phyloP scores from a whole-genome alignment of 2,888 invertebrate genomes.

The Philopedon plagiatum region DNA sequence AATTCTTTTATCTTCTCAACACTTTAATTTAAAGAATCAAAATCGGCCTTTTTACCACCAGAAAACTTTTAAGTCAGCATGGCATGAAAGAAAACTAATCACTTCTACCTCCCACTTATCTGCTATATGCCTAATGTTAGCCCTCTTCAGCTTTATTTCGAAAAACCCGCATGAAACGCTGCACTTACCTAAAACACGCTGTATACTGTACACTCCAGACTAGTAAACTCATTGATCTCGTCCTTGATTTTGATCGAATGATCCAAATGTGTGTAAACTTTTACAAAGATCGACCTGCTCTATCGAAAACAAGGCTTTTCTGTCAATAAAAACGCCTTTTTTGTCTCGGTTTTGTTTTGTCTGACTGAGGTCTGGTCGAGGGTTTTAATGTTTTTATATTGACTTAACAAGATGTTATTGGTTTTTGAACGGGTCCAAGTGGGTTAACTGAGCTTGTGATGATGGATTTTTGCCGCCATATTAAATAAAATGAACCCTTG shows the following conservation, averaged over 20 bases:
- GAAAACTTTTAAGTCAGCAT: too few species aligned
- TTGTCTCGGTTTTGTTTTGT: constrained; percentile 40
- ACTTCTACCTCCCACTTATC: too few species aligned
- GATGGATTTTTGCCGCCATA: constrained; percentile 12
- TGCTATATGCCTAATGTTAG: too few species aligned
- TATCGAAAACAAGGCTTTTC: constrained; percentile 40
- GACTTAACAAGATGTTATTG: constrained; percentile 38
- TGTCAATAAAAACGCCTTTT: constrained; percentile 41
- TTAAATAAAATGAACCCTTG: neutral
- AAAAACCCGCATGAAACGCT: too few species aligned
- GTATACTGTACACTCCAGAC: neutral
- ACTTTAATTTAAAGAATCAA: too few species aligned
- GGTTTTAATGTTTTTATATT: constrained; percentile 32
- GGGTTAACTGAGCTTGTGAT: constrained; percentile 23
- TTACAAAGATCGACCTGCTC: constrained; percentile 37
- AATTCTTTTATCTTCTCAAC: too few species aligned
- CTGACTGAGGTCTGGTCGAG: constrained; percentile 25
- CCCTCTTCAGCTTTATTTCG: too few species aligned
- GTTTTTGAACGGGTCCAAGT: constrained; percentile 34
- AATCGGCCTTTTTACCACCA: too few species aligned
- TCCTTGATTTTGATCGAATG: constrained; percentile 39
- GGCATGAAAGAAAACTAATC: too few species aligned
- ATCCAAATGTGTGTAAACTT: constrained; percentile 39
- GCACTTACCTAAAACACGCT: too few species aligned
- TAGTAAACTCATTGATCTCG: neutral